Evolutionary conservation across 2,113 vertebrate genomes (phyloP).

Genomic region (Opisthocomus hoazin): DNA sequence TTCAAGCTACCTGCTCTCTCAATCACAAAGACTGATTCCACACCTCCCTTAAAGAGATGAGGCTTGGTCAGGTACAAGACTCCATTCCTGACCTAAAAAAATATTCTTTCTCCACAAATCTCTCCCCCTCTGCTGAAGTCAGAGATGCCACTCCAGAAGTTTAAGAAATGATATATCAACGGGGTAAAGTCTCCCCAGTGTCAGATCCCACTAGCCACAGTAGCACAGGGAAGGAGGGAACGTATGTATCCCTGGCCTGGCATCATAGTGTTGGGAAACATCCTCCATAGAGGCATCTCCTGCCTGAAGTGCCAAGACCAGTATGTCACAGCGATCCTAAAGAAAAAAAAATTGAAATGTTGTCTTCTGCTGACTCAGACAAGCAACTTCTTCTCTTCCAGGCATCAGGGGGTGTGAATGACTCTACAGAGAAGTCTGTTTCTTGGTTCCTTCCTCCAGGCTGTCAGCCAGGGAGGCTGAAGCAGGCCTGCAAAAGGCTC

Average conservation of each 20-base stretch:
- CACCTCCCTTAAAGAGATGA: background rate
- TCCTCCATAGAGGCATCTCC: background rate
- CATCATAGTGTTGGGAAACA: background rate
- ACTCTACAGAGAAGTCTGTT: background rate
- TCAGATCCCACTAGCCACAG: background rate
- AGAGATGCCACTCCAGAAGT: background rate
- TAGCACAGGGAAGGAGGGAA: background rate
- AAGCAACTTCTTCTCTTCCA: background rate
- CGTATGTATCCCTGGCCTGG: fast-evolving
- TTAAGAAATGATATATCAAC: background rate
- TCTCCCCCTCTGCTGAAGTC: background rate
- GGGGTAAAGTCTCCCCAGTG: background rate
- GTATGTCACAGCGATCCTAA: background rate
- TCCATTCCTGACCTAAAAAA: background rate
- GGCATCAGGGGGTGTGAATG: background rate
- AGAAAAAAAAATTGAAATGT: background rate
- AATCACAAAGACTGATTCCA: slow-evolving; percentile 27
- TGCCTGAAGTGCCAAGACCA: background rate
- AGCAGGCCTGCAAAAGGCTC: background rate
- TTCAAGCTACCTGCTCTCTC: background rate
- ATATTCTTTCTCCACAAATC: background rate
- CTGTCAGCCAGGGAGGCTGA: background rate
- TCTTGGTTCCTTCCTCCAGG: too few relatives aligned
- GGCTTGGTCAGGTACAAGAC: background rate
- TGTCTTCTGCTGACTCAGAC: background rate